Conservation (phyloP, 2,797 vertebrate genomes). For the Scolopax bukidnonensis region DNA sequence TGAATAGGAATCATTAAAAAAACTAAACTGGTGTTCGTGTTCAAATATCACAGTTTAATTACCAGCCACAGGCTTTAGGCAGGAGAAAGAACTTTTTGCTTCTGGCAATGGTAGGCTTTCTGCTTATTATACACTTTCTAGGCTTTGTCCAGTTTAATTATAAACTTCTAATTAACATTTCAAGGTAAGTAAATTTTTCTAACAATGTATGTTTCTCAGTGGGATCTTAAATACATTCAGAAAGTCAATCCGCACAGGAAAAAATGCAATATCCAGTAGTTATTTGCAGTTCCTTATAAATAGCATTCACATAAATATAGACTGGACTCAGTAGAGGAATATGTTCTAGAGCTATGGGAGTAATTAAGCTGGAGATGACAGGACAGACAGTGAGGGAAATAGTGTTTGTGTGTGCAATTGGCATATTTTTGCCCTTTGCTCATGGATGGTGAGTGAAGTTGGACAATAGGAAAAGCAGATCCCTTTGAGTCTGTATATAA, state of each 20-base stretch:
- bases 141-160: slow-evolving; percentile 26
- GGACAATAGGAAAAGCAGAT: neutral
- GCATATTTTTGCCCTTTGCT: neutral
- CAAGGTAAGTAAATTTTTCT: neutral
- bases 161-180: neutral
- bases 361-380: neutral
- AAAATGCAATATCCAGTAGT: fast-evolving
- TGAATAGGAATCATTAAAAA: slow-evolving; percentile 4
- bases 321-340: neutral
- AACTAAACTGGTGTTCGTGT: neutral
- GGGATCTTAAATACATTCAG: neutral
- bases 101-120: neutral
- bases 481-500: neutral
- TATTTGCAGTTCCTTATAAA: neutral
- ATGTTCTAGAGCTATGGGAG: neutral
- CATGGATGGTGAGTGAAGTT: neutral
- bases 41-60: slow-evolving; percentile 24
- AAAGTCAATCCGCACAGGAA: neutral
- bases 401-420: neutral
- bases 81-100: neutral
- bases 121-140: neutral
- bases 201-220: neutral
- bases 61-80: neutral
- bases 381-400: neutral
- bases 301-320: neutral